Percentiles rank a stretch among this genome's conserved stretches.
These are phyloP conservation scores for Orbicella faveolata DNA, from an alignment of 64 coral and sea anemone genomes.

Conservation along the genomic window DNA sequence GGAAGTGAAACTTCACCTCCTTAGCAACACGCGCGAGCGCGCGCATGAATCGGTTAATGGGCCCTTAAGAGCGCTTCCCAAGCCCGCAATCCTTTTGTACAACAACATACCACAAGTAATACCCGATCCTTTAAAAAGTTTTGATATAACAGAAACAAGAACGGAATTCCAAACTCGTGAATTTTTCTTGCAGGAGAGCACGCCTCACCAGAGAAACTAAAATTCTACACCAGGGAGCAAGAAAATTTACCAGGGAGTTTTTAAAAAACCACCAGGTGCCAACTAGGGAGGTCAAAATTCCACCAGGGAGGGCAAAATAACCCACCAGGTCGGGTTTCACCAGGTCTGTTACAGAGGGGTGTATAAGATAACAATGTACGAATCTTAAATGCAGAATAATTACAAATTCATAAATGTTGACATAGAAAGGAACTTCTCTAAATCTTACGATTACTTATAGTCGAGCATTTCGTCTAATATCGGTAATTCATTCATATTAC, in stretches of 20 bases:
- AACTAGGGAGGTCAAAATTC: slow-evolving; percentile 10
- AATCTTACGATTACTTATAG: too few species aligned
- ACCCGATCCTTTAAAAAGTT: neutral
- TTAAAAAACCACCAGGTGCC: slow-evolving; percentile 19
- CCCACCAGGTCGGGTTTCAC: neutral
- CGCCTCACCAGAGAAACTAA: neutral
- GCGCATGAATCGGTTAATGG: too few species aligned
- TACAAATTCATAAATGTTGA: too few species aligned
- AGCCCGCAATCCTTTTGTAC: neutral
- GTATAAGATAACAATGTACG: too few species aligned
- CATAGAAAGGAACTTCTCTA: too few species aligned
- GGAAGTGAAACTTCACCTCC: too few species aligned
- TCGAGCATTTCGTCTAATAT: too few species aligned
- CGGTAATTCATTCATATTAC: too few species aligned
- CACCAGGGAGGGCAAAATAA: slow-evolving; percentile 16
- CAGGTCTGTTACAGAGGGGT: too few species aligned
- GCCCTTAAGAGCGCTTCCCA: too few species aligned
- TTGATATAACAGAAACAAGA: neutral
- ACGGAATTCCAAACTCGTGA: neutral
- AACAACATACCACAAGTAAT: neutral
- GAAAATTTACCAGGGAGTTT: slow-evolving; percentile 4
- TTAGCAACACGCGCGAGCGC: too few species aligned
- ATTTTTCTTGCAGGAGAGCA: neutral
- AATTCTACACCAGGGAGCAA: slow-evolving; percentile 2
- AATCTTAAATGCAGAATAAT: too few species aligned